Base-by-base conservation (phyloP, 2,113 vertebrate species). In the Isichthys henryi region DNA sequence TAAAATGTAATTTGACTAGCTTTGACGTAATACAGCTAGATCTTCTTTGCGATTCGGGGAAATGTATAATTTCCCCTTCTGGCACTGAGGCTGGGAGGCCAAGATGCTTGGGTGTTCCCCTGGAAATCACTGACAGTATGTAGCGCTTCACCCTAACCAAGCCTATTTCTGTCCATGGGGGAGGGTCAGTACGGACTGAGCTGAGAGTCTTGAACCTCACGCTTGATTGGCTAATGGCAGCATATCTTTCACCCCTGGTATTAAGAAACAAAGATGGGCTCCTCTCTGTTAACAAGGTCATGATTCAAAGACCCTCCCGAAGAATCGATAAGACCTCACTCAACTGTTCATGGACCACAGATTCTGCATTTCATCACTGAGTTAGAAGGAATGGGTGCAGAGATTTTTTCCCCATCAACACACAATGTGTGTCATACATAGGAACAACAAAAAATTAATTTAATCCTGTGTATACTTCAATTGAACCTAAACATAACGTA, bases 201-300 rank as follows among this genome's bases (percentile, higher is more conserved):
- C 5, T 43, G 74, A 48, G 82, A 46, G 82, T 84, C 82, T 48
- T 46, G 43, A 84, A 9, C 45, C 43, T 45, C 45, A 48, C 21
- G 45, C 43, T 48, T 45, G 82, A 84, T 48, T 84, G 82, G 82
- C 45, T 84, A 84, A 84, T 84, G 82, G 82, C 82, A 84, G 82
- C 43, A 46, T 46, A 84, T 84, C 82, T 48, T 48, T 84, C 45
- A 48, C 82, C 43, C 23, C 46, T 46, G 45, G 19, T 48, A 43
- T 45, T 39, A 45, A 23, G 39, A 84, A 84, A 84, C 74, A 84
- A 48, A 84, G 21, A 21, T 10, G 27, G 19, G 82, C 19, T 48
- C 43, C 43, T 46, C 8, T 21, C 45, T 80, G 35, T 80, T 80
- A 80, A 84, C 82, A 84, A 45, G 39, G 82, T 48, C 82, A 84